phyloP scores from a whole-genome alignment of 2,113 vertebrate species.

The Lagopus leucura region DNA sequence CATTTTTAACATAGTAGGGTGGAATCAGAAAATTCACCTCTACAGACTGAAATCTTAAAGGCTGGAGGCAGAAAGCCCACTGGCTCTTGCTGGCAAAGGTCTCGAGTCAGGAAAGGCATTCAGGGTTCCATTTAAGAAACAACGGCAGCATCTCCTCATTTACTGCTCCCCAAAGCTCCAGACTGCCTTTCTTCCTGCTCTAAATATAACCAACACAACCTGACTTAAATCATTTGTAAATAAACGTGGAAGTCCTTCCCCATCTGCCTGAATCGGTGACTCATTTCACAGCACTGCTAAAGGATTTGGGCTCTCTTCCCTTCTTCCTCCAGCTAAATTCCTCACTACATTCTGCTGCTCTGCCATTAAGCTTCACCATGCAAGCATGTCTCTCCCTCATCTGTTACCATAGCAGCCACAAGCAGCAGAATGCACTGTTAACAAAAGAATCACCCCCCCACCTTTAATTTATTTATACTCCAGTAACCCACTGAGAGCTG shows the following conservation, averaged over 20 bases:
- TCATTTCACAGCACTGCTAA: neutral
- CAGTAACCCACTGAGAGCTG: slow-evolving; percentile 24
- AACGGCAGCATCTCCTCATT: neutral
- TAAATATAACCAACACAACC: neutral
- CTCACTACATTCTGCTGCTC: neutral
- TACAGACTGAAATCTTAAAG: neutral
- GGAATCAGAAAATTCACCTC: neutral
- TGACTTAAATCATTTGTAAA: neutral
- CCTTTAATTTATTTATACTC: slow-evolving; percentile 55
- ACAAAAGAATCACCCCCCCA: slow-evolving; percentile 27
- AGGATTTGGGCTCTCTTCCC: slow-evolving; percentile 2
- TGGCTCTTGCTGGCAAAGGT: neutral
- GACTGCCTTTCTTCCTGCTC: neutral
- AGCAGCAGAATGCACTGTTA: slow-evolving; percentile 9
- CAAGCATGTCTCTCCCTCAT: neutral
- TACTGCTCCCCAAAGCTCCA: neutral
- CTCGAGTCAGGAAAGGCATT: neutral
- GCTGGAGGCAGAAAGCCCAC: neutral
- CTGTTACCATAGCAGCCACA: slow-evolving; percentile 66
- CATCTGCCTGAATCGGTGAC: neutral
- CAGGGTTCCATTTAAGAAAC: neutral
- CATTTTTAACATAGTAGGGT: neutral
- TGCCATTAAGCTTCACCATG: slow-evolving; percentile 15
- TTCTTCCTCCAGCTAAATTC: neutral
- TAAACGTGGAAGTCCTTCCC: neutral